Percentiles rank a stretch among this genome's conserved stretches.
These are phyloP conservation scores for Caenorhabditis afra DNA, from an alignment of 2,888 invertebrate species.

Conservation along the genomic window DNA sequence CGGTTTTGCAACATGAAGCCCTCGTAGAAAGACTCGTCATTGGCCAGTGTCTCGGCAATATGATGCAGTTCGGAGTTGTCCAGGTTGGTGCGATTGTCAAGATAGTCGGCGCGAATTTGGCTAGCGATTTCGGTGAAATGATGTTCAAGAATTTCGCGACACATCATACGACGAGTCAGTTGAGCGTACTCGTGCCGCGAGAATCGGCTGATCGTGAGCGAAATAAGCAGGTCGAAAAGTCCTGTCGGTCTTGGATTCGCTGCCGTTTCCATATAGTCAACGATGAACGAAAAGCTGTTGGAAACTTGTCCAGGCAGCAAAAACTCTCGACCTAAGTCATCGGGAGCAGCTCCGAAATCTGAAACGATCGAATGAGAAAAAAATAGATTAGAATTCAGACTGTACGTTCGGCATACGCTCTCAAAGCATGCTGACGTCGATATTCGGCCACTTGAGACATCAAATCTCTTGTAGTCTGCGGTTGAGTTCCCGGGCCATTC, in stretches of 20 bases:
- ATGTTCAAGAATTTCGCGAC: neutral
- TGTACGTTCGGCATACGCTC: no score
- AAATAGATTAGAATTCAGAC: no score
- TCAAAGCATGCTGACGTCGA: no score
- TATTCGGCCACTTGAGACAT: no score
- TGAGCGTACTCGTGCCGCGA: constrained; percentile 22
- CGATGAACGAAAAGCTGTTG: neutral
- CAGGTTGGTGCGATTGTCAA: neutral
- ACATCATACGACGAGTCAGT: constrained; percentile 1
- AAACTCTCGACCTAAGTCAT: constrained; percentile 10
- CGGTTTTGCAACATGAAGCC: constrained; percentile 6
- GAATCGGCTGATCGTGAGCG: constrained; percentile 6
- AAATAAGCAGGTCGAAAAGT: constrained; percentile 24
- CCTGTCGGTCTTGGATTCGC: constrained; percentile 33
- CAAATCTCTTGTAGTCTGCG: no score
- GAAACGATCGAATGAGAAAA: no score
- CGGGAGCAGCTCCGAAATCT: no score
- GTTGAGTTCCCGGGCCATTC: no score
- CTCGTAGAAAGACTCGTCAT: constrained; percentile 8
- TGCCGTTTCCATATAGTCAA: constrained; percentile 20
- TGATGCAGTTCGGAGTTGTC: constrained; percentile 14
- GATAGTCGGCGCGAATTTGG: neutral
- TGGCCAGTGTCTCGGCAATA: constrained; percentile 3
- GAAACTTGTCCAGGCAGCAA: constrained; percentile 11
- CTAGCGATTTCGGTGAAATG: neutral